A percentile compares a stretch with the other conserved stretches of the same genome.
These are phyloP conservation scores for Myiothlypis chrysogaster DNA, from an alignment of 2,797 vertebrate species.

Conservation along the genomic window DNA sequence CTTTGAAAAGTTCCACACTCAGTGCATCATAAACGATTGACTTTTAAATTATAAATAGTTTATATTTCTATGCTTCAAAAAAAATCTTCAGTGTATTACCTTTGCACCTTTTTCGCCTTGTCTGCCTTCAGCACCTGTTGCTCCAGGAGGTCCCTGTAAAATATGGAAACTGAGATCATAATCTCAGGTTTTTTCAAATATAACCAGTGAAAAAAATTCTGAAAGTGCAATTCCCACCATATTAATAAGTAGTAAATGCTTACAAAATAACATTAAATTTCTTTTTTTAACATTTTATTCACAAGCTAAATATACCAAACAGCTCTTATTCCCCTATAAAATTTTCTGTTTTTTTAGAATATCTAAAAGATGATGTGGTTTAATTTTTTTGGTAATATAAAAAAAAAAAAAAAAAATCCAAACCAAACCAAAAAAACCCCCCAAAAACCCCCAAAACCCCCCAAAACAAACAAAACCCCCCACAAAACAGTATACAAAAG, in stretches of 20 bases:
- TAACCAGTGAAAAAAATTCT: background rate
- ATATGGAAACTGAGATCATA: background rate
- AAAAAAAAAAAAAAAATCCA: background rate
- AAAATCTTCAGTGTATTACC: conserved; percentile 72
- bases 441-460: background rate
- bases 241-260: background rate
- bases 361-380: background rate
- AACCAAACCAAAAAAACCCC: background rate
- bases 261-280: background rate
- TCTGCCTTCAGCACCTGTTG: conserved; percentile 90
- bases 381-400: background rate
- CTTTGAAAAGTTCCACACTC: background rate
- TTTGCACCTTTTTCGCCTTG: conserved; percentile 98
- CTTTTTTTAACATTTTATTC: background rate
- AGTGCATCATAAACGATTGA: background rate
- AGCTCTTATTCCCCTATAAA: background rate
- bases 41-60: background rate
- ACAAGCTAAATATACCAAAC: background rate
- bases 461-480: background rate
- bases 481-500: background rate
- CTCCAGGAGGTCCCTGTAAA: conserved; percentile 89
- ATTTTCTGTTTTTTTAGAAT: background rate
- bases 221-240: background rate
- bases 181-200: background rate
- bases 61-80: background rate